Evolutionary conservation across 2,888 invertebrate genomes (phyloP).

Genomic region (Acleris holmiana): DNA sequence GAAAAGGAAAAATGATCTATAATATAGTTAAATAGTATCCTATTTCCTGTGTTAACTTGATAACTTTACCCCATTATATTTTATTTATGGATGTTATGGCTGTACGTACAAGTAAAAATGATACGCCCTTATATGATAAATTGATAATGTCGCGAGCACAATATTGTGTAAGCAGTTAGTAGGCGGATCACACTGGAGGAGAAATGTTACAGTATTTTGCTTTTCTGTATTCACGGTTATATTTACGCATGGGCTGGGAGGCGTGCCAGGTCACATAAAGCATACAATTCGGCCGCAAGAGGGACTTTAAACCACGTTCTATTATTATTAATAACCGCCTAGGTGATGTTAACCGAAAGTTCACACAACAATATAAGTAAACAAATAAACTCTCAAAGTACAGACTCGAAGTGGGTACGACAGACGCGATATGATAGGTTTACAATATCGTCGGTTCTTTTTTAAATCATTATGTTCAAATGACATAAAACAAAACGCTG

Average conservation of each 20-base stretch:
- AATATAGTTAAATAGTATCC: no score
- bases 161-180: slow-evolving; percentile 2
- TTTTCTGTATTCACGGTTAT: slow-evolving; percentile 71
- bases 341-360: not conserved
- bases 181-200: slow-evolving; percentile 11
- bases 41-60: no score
- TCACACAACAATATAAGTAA: slow-evolving; percentile 5
- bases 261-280: slow-evolving; percentile 62
- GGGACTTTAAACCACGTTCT: slow-evolving; percentile 16
- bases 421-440: no score
- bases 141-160: not conserved
- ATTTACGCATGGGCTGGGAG: slow-evolving; percentile 71
- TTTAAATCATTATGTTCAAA: no score
- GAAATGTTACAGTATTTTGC: slow-evolving; percentile 42
- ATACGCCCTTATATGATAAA: not conserved
- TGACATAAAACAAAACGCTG: no score
- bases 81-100: not conserved
- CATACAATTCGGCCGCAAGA: slow-evolving; percentile 26
- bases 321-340: no score
- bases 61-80: no score
- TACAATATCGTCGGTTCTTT: no score
- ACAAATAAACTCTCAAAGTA: no score
- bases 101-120: not conserved
- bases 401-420: no score
- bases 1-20: no score